These are phyloP conservation scores for Varanus komodoensis DNA, from an alignment of 2,113 vertebrate genomes.

Conservation along the genomic window DNA sequence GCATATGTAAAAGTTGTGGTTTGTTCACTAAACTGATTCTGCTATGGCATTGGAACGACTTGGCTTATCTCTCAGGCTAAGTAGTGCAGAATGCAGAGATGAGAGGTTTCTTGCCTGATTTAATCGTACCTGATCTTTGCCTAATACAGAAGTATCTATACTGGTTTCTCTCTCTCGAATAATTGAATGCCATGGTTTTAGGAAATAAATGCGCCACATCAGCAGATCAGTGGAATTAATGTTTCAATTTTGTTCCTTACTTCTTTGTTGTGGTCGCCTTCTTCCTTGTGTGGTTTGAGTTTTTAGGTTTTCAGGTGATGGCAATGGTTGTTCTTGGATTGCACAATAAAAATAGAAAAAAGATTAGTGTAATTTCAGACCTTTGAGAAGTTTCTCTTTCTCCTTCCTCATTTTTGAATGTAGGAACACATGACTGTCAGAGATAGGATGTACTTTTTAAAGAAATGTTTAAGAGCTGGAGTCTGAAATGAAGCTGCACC, in stretches of 20 bases:
- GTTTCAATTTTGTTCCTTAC: too few species aligned
- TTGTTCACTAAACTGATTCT: background rate
- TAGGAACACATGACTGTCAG: background rate
- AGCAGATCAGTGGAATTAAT: background rate
- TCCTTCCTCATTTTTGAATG: background rate
- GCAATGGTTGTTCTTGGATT: too few species aligned
- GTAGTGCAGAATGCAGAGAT: background rate
- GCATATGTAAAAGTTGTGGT: background rate
- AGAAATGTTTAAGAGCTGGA: background rate
- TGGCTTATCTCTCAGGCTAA: background rate
- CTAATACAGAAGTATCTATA: background rate
- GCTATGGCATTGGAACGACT: background rate
- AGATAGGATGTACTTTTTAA: background rate
- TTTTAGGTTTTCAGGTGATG: too few species aligned
- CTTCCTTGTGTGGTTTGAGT: too few species aligned
- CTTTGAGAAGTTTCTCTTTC: background rate
- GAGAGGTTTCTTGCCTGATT: slow-evolving; percentile 24
- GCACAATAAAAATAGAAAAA: too few species aligned
- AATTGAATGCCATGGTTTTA: background rate
- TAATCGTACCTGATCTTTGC: fast-evolving
- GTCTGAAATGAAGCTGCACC: background rate
- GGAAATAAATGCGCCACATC: background rate
- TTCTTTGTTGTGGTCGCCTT: too few species aligned
- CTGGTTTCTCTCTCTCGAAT: background rate
- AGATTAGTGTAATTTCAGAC: too few species aligned